Conservation (phyloP, 2,888 invertebrate species). For the Caenorhabditis uteleia region DNA sequence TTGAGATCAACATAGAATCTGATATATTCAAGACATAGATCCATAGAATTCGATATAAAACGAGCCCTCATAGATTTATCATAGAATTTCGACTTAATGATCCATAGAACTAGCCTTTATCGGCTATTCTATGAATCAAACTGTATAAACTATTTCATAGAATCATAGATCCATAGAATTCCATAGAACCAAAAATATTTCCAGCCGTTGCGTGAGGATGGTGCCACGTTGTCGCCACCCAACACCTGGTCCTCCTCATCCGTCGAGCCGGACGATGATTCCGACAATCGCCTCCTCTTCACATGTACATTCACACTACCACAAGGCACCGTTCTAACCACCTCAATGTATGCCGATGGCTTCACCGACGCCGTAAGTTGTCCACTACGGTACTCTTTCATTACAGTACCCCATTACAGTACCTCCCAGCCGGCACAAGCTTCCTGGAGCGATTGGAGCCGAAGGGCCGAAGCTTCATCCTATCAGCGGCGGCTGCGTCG, state of each 20-base stretch:
- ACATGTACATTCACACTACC: constrained; percentile 44
- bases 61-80: too few species aligned
- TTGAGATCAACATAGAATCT: too few species aligned
- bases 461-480: constrained; percentile 49
- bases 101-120: constrained; percentile 13
- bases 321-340: constrained; percentile 38
- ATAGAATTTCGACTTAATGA: too few species aligned
- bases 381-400: not conserved
- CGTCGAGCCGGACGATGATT: constrained; percentile 27
- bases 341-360: constrained; percentile 26
- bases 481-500: constrained; percentile 54
- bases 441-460: constrained; percentile 38
- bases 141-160: not conserved
- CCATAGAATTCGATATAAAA: too few species aligned
- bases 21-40: too few species aligned
- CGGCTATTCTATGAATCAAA: too few species aligned
- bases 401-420: constrained; percentile 5
- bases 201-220: constrained; percentile 29
- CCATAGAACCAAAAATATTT: not conserved
- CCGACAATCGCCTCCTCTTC: constrained; percentile 46
- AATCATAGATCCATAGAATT: too few species aligned
- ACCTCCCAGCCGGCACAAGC: constrained; percentile 25
- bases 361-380: constrained; percentile 21
- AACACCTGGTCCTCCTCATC: constrained; percentile 49
- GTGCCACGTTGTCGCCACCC: constrained; percentile 50